Evolutionary conservation across 1,140 invertebrate species (phyloP), one percentile per base, ranked within the genome.

Genomic region (Heterodera schachtii): DNA sequence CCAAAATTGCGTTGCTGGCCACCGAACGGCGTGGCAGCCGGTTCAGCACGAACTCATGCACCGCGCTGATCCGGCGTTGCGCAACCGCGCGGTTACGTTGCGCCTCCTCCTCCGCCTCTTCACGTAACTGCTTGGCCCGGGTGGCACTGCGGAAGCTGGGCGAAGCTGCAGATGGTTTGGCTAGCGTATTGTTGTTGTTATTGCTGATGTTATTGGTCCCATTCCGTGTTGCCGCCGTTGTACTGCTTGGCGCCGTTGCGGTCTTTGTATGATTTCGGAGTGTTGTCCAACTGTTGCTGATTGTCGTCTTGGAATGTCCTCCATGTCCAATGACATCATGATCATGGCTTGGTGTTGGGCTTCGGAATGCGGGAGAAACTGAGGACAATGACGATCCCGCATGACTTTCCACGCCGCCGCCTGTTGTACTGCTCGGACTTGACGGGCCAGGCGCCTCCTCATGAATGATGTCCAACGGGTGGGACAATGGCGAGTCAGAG

Each of bases 1-100:
- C 46, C 67, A 89, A 66, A 78, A 87, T 84, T 66, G 83, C 83
- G 44, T 88, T 86, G 69, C 86, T 86, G 11, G 84, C 41, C 11
- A 46, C 84, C 31, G 78, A 83, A 21, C 88, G 85, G 69, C 70
- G 79, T 19, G 87, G 86, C 64, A 88, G 71, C 74, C 81, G 74
- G 41, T 73, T 81, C 21, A 87, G 64, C 66, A 88, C 84, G 75
- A 88, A 88, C 44, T 73, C 75, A 74, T 88, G 79, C 13, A 81
- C 78, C 31, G 31, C 44, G 19, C 41, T 43, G 9, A 71, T 11
- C 19, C 69, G 31, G 5, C 69, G 31, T 3, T 41, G 44, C 11
- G 69, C 69, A 21, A 13, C 3, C 41, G 69, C 69, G 9, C 69
- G 31, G 3, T 46, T 41, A 31, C 31, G 31, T 46, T 43, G 69